A percentile compares a stretch with the other conserved stretches of the same genome.
phyloP scores from a whole-genome alignment of 2,797 vertebrate species.

The Paratrypauchen microcephalus region DNA sequence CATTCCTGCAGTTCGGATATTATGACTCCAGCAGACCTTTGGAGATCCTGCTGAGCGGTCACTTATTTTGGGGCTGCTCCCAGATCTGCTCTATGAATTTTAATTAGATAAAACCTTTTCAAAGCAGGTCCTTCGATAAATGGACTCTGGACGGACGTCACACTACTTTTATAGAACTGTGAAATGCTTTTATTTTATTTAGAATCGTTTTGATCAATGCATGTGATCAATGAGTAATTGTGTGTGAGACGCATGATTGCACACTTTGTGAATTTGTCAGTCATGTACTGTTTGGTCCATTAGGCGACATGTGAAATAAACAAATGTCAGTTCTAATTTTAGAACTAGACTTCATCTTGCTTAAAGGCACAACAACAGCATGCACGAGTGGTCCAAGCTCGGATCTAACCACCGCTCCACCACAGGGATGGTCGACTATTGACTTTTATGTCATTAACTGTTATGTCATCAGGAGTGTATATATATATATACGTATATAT shows the following conservation, averaged over 20 bases:
- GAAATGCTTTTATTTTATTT: neutral
- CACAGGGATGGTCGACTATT: neutral
- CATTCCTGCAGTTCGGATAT: slow-evolving; percentile 48
- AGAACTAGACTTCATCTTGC: no score
- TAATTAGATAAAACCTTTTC: slow-evolving; percentile 29
- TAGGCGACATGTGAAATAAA: neutral
- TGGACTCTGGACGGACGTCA: neutral
- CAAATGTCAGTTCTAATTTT: neutral
- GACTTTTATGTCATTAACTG: neutral
- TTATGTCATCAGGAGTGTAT: no score
- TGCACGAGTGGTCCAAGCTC: no score
- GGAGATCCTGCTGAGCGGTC: slow-evolving; percentile 31
- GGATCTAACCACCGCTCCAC: no score
- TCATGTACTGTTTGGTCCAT: neutral
- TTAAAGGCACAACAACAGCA: no score
- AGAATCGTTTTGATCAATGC: neutral
- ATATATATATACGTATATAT: no score
- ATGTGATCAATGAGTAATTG: neutral
- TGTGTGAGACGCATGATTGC: neutral
- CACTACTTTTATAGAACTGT: neutral
- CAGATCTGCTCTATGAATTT: slow-evolving; percentile 35
- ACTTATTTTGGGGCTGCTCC: slow-evolving; percentile 45
- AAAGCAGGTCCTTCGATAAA: slow-evolving; percentile 13
- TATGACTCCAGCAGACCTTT: slow-evolving; percentile 55
- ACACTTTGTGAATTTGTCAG: no score